phyloP scores from a whole-genome alignment of 2,797 vertebrate genomes.

The Enteromius thamalakanensis region DNA sequence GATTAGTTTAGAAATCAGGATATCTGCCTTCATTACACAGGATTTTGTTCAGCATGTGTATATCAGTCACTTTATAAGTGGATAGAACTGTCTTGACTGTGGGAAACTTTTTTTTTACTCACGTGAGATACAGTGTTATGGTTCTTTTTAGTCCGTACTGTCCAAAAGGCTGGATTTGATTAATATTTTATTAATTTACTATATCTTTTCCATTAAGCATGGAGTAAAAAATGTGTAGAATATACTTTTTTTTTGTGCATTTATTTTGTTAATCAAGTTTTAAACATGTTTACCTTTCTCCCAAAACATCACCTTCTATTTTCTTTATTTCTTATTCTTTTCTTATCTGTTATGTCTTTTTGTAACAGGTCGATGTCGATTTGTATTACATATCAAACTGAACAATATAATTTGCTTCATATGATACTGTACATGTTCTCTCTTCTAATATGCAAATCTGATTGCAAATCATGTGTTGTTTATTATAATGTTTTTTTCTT shows the following conservation, averaged over 20 bases:
- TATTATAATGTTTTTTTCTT: not conserved
- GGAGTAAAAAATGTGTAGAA: not conserved
- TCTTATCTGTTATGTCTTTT: not conserved
- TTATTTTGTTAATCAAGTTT: not conserved
- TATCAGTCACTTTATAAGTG: not conserved
- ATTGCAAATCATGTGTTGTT: not conserved
- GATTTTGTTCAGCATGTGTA: not conserved
- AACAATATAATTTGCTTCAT: not conserved
- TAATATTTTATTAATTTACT: not conserved
- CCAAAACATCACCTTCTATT: not conserved
- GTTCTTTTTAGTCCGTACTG: not conserved
- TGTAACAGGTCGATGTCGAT: not conserved
- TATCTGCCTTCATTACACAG: slow-evolving; percentile 2
- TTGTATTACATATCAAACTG: not conserved
- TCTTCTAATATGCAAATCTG: not conserved
- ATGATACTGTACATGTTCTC: not conserved
- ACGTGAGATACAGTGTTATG: not conserved
- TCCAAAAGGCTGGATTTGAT: not conserved
- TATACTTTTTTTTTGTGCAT: not conserved
- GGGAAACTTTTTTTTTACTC: not conserved
- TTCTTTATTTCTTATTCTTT: not conserved
- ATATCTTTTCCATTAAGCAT: not conserved
- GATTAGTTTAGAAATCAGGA: not conserved
- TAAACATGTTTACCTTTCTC: not conserved
- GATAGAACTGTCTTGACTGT: not conserved